Conservation (phyloP, 2,888 invertebrate species). For the Rotaria socialis region DNA sequence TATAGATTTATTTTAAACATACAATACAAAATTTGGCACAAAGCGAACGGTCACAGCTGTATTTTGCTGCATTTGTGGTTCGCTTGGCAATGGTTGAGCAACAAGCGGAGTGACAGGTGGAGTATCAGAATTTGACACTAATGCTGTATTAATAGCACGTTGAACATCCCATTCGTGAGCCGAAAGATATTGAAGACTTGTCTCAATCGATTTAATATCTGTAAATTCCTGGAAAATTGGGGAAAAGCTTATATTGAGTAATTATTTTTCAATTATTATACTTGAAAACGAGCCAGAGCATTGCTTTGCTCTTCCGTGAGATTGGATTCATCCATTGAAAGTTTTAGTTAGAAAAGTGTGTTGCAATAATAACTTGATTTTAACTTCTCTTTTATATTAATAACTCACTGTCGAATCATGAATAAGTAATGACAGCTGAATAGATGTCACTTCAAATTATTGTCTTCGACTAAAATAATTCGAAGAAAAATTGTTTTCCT, state of each 20-base stretch:
- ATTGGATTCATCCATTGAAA: neutral
- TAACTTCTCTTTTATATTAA: neutral
- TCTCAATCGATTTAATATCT: neutral
- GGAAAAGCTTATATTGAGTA: neutral
- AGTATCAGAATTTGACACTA: neutral
- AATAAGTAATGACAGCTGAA: neutral
- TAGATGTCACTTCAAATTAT: neutral
- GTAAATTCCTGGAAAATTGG: neutral
- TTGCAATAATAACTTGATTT: neutral
- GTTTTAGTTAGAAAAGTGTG: neutral
- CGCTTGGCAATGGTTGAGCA: neutral
- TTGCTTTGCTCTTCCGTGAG: neutral
- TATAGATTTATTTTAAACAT: neutral
- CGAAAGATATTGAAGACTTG: neutral
- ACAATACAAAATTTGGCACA: neutral
- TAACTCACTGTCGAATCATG: neutral
- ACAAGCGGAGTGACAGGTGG: neutral
- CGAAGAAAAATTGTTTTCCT: neutral
- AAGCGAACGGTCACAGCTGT: neutral
- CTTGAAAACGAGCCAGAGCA: constrained; percentile 8
- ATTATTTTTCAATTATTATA: neutral
- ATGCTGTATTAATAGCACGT: constrained; percentile 10
- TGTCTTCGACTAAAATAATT: neutral
- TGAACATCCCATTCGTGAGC: neutral
- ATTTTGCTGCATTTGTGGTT: neutral